Evolutionary conservation across 2,888 invertebrate genomes (phyloP), one percentile per base, ranked within the genome.

Genomic region (Linnaemya tessellans): DNA sequence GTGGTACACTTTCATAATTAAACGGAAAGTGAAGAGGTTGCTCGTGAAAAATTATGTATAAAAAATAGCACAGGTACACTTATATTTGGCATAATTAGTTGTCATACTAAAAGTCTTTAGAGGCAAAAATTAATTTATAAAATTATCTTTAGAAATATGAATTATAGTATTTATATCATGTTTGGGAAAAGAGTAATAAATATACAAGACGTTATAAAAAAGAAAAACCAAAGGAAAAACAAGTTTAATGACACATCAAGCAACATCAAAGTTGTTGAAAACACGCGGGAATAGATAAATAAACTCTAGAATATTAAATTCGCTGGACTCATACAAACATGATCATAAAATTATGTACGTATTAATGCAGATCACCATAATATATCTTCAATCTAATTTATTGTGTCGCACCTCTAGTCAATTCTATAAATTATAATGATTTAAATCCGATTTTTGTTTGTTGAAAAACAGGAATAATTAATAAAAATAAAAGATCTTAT

Each of bases 221-320:
- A 20, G n/a, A 46, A 46, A n/a, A n/a, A n/a, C n/a, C 30, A 49
- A 18, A 18, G 18, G n/a, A 30, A 38, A 54, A 25, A 56, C 3
- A 56, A 41, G 15, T n/a, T 41, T 22, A 82, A 58, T 78, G 82
- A 51, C 71, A 67, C 77, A 71, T 51, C 43, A 71, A 67, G 71
- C 43, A 71, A 73, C 77, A 83, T 60, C 82, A 83, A 77, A 83
- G 77, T 70, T 51, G 43, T 25, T 25, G 15, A 65, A 25, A 43
- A 22, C 7, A 43, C 22, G 13, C 15, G 1, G 13, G 11, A 13
- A 41, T 13, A 38, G 20, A 60, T 11, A 56, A 46, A 46, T 22
- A 18, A 49, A 25, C 9, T 25, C 51, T 77, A 70, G 62, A 70
- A 22, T 41, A 13, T 38, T 20, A n/a, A 46, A 46, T 25, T n/a